Conservation (phyloP, 2,888 invertebrate genomes). For the Tethea ocularis region DNA sequence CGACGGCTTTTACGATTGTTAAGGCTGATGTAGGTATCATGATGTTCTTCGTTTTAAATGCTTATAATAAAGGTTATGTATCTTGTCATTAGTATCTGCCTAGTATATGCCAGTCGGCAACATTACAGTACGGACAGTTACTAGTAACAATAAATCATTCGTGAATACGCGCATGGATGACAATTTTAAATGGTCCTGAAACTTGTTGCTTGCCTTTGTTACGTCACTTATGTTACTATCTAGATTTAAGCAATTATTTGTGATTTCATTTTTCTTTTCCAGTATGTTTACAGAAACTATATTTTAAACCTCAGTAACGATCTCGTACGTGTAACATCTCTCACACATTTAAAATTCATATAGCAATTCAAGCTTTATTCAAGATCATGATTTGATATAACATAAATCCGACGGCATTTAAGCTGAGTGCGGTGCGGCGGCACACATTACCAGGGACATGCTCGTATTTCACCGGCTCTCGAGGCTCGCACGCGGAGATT, state of each 20-base stretch:
- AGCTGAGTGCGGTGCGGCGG: slow-evolving; percentile 24
- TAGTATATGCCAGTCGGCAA: neutral
- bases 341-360: neutral
- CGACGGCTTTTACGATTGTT: slow-evolving; percentile 15
- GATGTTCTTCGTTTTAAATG: slow-evolving; percentile 25
- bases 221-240: neutral
- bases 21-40: slow-evolving; percentile 18
- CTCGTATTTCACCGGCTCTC: slow-evolving; percentile 39
- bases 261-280: neutral
- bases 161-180: neutral
- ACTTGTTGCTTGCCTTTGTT: neutral
- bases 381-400: slow-evolving; percentile 30
- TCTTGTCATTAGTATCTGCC: neutral
- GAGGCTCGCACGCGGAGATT: slow-evolving; percentile 32
- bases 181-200: neutral
- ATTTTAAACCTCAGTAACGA: neutral
- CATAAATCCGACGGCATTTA: slow-evolving; percentile 32
- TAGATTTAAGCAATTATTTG: neutral
- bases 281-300: neutral
- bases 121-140: neutral
- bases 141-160: neutral
- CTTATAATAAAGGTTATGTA: slow-evolving; percentile 3
- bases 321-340: neutral
- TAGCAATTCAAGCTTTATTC: slow-evolving; percentile 10
- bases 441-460: slow-evolving; percentile 33